phyloP scores from a whole-genome alignment of 2,888 invertebrate genomes.

The Smittia aterrima region DNA sequence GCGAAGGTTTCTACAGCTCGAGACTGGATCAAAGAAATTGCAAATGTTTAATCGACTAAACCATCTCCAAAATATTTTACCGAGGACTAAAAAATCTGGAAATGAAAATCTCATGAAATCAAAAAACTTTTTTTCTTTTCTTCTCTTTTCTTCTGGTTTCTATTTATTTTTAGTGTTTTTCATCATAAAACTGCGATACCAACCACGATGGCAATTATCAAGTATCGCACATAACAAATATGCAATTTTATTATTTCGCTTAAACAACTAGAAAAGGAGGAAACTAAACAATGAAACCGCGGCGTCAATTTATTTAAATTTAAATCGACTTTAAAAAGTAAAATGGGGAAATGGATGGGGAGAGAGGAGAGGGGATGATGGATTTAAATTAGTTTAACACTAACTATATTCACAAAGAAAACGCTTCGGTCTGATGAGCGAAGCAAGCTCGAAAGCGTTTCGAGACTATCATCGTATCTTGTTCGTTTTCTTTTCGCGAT shows the following conservation, averaged over 20 bases:
- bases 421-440: neutral
- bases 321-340: neutral
- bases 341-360: neutral
- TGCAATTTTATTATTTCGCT: neutral
- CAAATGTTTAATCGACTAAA: neutral
- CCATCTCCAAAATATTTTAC: too few relatives aligned
- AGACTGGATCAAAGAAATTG: neutral
- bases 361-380: neutral
- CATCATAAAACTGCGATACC: neutral
- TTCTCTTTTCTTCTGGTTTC: neutral
- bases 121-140: too few relatives aligned
- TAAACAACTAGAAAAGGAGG: neutral
- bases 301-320: neutral
- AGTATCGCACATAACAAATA: neutral
- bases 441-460: neutral
- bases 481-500: neutral
- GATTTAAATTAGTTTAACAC: neutral
- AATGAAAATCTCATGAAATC: too few relatives aligned
- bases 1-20: neutral
- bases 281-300: neutral
- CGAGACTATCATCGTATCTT: neutral
- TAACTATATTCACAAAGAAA: slow-evolving; percentile 11
- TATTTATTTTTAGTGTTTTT: neutral
- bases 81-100: too few relatives aligned
- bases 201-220: neutral